A percentile compares a stretch with the other conserved stretches of the same genome.
Conservation (phyloP, 2,888 invertebrate genomes). For the Punctoribates punctum region DNA sequence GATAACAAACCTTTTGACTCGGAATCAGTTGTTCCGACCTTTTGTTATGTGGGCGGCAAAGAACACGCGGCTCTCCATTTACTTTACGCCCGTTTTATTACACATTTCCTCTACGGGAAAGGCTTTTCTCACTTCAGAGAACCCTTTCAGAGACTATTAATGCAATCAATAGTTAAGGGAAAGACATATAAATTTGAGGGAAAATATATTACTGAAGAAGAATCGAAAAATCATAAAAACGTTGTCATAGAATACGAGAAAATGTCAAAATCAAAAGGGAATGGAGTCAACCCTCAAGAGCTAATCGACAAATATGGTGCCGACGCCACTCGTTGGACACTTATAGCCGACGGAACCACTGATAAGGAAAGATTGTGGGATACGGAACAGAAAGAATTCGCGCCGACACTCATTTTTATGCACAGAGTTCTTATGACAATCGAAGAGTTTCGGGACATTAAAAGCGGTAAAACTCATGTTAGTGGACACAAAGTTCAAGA, state of each 20-base stretch:
- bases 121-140: slow-evolving; percentile 69
- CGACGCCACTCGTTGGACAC: slow-evolving; percentile 83
- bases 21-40: slow-evolving; percentile 71
- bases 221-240: slow-evolving; percentile 58
- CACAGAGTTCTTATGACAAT: slow-evolving; percentile 40
- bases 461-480: background rate
- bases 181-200: slow-evolving; percentile 73
- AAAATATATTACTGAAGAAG: slow-evolving; percentile 68
- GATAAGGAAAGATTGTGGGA: slow-evolving; percentile 58
- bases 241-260: slow-evolving; percentile 85
- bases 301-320: slow-evolving; percentile 76
- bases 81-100: slow-evolving; percentile 92
- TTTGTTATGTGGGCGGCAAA: slow-evolving; percentile 93
- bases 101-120: slow-evolving; percentile 79
- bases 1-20: slow-evolving; percentile 57
- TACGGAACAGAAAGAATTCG: slow-evolving; percentile 41
- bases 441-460: slow-evolving; percentile 42
- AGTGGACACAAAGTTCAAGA: slow-evolving; percentile 7
- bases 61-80: slow-evolving; percentile 94
- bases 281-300: slow-evolving; percentile 86
- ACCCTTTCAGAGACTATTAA: slow-evolving; percentile 84
- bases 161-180: slow-evolving; percentile 94
- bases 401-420: slow-evolving; percentile 38
- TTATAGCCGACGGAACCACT: slow-evolving; percentile 85
- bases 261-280: slow-evolving; percentile 98